Conservation (phyloP, 2,113 vertebrate genomes). For the Chunga burmeisteri region DNA sequence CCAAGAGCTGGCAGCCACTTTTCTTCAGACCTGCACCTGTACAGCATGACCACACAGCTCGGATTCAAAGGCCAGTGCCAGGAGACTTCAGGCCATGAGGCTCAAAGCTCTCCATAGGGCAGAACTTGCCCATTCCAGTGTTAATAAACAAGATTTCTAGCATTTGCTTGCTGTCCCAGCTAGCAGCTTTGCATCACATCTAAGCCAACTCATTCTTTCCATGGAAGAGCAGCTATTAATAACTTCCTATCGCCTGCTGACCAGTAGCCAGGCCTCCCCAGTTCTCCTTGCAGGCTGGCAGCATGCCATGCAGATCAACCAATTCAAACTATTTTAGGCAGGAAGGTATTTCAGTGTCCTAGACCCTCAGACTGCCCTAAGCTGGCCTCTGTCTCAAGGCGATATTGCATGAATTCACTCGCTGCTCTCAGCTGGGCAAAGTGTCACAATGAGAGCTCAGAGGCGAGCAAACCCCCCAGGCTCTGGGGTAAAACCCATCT, state of each 20-base stretch:
- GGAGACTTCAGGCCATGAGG: neutral
- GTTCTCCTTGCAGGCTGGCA: neutral
- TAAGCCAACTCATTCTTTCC: conserved; percentile 24
- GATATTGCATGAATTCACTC: neutral
- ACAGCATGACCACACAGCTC: neutral
- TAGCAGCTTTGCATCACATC: neutral
- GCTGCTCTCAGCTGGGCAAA: neutral
- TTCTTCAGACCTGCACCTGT: neutral
- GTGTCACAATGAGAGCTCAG: neutral
- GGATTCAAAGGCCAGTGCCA: neutral
- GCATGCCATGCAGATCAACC: neutral
- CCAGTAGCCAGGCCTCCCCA: neutral
- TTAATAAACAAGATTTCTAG: neutral
- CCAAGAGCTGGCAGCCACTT: neutral
- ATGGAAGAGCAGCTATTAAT: conserved; percentile 16
- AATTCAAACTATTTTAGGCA: neutral
- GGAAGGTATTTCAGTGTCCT: neutral
- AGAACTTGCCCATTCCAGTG: neutral
- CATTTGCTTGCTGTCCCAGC: neutral
- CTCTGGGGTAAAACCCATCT: neutral
- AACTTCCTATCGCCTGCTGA: neutral
- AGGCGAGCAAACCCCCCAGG: neutral
- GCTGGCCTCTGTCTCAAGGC: neutral
- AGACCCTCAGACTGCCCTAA: neutral
- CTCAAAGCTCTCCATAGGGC: neutral